Evolutionary conservation across 2,113 vertebrate species (phyloP).

Genomic region (Catharus fuscescens): DNA sequence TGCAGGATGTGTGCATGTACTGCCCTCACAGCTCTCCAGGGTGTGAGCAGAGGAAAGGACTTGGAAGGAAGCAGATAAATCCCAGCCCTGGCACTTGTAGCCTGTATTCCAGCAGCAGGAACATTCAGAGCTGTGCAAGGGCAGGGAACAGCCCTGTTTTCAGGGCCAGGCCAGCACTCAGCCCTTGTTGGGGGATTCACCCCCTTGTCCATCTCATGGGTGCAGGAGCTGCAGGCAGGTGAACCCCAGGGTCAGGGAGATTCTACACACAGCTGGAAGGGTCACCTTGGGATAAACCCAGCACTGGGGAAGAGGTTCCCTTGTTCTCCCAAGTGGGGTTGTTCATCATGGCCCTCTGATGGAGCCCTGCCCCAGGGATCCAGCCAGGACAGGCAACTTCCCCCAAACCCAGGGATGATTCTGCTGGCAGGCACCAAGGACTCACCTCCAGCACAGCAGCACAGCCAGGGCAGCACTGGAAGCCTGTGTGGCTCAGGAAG

Average conservation of each 20-base stretch:
- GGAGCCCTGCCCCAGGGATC: background rate
- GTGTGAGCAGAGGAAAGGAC: constrained; percentile 32
- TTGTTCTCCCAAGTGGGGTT: accelerated
- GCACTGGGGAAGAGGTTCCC: background rate
- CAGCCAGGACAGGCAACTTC: accelerated
- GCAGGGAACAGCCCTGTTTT: background rate
- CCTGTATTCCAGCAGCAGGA: background rate
- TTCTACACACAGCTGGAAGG: background rate
- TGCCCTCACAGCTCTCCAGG: background rate
- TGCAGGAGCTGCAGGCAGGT: background rate
- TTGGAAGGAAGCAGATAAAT: constrained; percentile 35
- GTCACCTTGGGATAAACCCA: background rate
- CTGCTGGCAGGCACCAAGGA: background rate
- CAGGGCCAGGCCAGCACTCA: background rate
- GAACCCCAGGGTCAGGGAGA: background rate
- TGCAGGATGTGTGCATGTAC: accelerated
- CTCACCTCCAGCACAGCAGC: background rate
- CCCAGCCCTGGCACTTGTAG: background rate
- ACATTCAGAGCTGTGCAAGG: background rate
- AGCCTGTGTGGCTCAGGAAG: background rate
- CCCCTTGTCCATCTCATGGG: background rate
- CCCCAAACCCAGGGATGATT: background rate
- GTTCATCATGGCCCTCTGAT: background rate
- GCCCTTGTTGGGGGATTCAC: background rate
- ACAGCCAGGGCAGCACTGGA: background rate